Percentiles rank a stretch among this genome's conserved stretches.
phyloP scores from a whole-genome alignment of 92 coral and sea anemone species.

The Actinernus sp. region DNA sequence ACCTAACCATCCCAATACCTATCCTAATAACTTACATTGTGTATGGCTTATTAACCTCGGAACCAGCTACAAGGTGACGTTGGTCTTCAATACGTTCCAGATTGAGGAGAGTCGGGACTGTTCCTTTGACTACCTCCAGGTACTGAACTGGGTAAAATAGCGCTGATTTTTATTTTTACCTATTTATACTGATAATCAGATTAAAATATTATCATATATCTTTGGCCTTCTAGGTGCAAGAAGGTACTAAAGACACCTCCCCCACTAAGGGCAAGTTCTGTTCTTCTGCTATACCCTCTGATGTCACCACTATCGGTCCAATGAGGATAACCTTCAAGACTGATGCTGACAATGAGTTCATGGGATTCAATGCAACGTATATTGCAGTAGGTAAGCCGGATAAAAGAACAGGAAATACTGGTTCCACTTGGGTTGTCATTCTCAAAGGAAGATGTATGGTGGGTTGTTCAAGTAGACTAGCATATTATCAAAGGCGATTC shows the following conservation, averaged over 20 bases:
- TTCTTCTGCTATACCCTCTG: slow-evolving; percentile 55
- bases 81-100: slow-evolving; percentile 57
- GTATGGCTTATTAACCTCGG: slow-evolving; percentile 78
- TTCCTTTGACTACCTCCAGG: slow-evolving; percentile 62
- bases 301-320: slow-evolving; percentile 62
- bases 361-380: slow-evolving; percentile 68
- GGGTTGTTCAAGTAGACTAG: too few species aligned
- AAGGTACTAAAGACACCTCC: slow-evolving; percentile 43
- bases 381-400: slow-evolving; percentile 72
- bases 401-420: too few species aligned
- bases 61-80: slow-evolving; percentile 60
- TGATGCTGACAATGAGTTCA: slow-evolving; percentile 71
- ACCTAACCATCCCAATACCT: slow-evolving; percentile 65
- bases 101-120: slow-evolving; percentile 62
- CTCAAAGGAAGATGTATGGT: too few species aligned
- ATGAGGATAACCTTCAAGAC: slow-evolving; percentile 67
- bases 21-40: slow-evolving; percentile 49
- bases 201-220: too few species aligned
- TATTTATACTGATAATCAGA: too few species aligned
- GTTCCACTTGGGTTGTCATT: too few species aligned
- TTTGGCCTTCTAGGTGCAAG: slow-evolving; percentile 19
- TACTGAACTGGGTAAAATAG: too few species aligned
- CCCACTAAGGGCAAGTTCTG: slow-evolving; percentile 43
- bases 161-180: too few species aligned
- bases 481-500: too few species aligned